Evolutionary conservation across 2,113 vertebrate genomes (phyloP), one percentile per base, ranked within the genome.

Genomic region (Ophthalmolycus amberensis): DNA sequence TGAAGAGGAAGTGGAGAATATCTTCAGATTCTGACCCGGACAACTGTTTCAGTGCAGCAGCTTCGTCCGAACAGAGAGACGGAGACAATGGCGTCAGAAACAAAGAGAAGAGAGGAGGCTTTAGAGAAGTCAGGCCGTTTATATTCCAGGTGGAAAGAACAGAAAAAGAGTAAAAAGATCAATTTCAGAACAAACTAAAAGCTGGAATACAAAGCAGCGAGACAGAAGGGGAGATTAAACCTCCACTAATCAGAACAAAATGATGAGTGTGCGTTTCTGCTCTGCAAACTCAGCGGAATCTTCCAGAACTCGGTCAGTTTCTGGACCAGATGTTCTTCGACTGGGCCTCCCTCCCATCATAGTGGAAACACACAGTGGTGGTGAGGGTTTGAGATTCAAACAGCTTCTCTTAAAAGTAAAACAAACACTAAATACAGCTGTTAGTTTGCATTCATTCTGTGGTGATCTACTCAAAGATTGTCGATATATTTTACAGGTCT

Each of bases 251-350:
- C 60, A 65, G 68, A 82, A 79, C 82, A 68, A 76, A 71, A 85
- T 42, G 34, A 83, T 64, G 54, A 48, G 64, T 80, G 79, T 27
- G 79, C 20, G 37, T 79, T 86, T 82, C 29, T 77, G 78, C 42
- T 72, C 65, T 84, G 85, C 71, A 58, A 42, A 6, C 65, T 88
- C 84, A 76, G 90, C 71, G 27, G 88, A 92, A 88, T 85, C 50
- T 70, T 44, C 32, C 42, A 52, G 27, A 59, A 65, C n/a, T 34
- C 1, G 10, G 44, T 73, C 40, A 27, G 46, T 70, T 71, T 75
- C 16, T 16, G 34, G 65, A 74, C 72, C 89, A 90, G 88, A 91
- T 91, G 90, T 40, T 5, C 6, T 89, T 50, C 27, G 16, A 29
- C 38, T 0, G 75, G 83, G 73, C 80, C 46, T 75, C 59, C 1